Percentiles rank a stretch among this genome's conserved stretches.
Evolutionary conservation across 2,888 invertebrate species (phyloP).

Genomic region (Andrena haemorrhoa): DNA sequence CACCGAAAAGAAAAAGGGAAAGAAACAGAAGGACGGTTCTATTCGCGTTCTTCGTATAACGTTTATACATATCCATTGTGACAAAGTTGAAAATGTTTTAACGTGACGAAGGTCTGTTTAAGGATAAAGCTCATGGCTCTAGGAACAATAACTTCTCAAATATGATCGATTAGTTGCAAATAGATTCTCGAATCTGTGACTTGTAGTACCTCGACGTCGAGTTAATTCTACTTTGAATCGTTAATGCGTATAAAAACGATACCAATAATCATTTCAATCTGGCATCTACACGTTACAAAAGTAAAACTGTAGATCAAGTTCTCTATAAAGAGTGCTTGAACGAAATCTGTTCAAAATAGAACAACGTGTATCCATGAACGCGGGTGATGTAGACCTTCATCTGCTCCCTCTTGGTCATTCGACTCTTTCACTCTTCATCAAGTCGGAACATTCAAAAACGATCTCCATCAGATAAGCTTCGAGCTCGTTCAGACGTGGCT

Average conservation of each 20-base stretch:
- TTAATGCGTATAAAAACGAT: slow-evolving; percentile 4
- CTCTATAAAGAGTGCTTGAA: slow-evolving; percentile 13
- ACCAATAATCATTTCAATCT: slow-evolving; percentile 7
- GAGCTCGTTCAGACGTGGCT: slow-evolving; percentile 36
- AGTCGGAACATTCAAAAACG: slow-evolving; percentile 50
- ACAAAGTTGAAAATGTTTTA: slow-evolving; percentile 36
- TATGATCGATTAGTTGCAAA: slow-evolving; percentile 6
- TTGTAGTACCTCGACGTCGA: neutral
- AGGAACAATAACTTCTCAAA: slow-evolving; percentile 29
- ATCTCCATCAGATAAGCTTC: slow-evolving; percentile 45
- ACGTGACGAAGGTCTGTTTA: slow-evolving; percentile 53
- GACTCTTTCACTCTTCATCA: slow-evolving; percentile 2
- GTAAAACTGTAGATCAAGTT: slow-evolving; percentile 5
- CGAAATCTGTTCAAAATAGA: slow-evolving; percentile 7
- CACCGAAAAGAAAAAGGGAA: slow-evolving; percentile 11
- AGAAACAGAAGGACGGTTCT: slow-evolving; percentile 17
- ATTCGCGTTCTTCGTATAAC: slow-evolving; percentile 29
- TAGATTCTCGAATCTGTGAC: neutral
- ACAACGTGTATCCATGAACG: slow-evolving; percentile 26
- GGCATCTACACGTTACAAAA: neutral
- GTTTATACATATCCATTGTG: slow-evolving; percentile 33
- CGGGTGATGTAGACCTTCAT: slow-evolving; percentile 48
- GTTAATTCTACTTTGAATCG: neutral
- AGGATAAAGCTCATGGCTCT: slow-evolving; percentile 24
- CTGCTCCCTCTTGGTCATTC: slow-evolving; percentile 9